These are phyloP conservation scores for Columba janthina DNA, from an alignment of 2,113 vertebrate genomes.

Conservation along the genomic window DNA sequence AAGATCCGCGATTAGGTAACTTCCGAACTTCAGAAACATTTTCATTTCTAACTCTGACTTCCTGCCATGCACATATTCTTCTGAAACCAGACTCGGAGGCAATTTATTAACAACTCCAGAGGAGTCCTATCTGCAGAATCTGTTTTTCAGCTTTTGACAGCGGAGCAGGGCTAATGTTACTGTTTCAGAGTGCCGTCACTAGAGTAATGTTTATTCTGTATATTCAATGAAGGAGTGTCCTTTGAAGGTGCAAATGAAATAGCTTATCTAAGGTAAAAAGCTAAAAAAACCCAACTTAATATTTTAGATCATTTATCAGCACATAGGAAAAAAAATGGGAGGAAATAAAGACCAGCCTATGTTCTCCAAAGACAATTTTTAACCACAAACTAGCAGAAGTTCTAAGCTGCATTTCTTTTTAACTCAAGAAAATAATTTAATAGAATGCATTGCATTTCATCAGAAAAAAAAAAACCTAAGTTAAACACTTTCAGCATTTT, in stretches of 20 bases:
- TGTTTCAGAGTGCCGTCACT: background rate
- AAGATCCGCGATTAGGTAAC: background rate
- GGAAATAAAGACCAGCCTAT: background rate
- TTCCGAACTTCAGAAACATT: slow-evolving; percentile 25
- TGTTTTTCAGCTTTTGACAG: slow-evolving; percentile 21
- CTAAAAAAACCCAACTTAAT: background rate
- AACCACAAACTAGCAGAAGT: background rate
- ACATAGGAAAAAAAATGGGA: background rate
- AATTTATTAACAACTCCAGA: slow-evolving; percentile 39
- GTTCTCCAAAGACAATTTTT: background rate
- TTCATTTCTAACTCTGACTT: slow-evolving; percentile 25
- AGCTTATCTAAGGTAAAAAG: background rate
- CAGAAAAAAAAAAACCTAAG: background rate
- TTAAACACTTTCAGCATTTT: background rate
- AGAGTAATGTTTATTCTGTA: background rate
- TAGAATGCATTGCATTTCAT: background rate
- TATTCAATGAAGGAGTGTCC: background rate
- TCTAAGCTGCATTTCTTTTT: background rate
- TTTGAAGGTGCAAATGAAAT: slow-evolving; percentile 29
- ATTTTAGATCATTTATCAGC: background rate
- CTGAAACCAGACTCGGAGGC: background rate
- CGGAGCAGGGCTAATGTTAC: background rate
- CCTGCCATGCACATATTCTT: slow-evolving; percentile 12
- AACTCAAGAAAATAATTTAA: background rate
- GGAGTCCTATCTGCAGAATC: slow-evolving; percentile 14